These are phyloP conservation scores for Python bivittatus DNA, from an alignment of 2,113 vertebrate genomes.

Conservation along the genomic window DNA sequence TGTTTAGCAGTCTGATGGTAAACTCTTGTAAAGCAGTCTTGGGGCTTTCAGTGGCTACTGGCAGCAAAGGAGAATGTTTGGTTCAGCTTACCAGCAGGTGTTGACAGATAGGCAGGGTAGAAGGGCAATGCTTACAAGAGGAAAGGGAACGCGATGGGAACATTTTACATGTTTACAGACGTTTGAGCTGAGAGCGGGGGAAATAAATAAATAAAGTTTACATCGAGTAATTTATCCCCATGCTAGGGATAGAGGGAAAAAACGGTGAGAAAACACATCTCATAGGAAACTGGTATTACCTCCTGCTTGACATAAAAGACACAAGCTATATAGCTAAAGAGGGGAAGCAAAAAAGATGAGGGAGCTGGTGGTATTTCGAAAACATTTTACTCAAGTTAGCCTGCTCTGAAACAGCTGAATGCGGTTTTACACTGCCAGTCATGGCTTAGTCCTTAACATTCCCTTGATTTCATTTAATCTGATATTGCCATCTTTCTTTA, in stretches of 20 bases:
- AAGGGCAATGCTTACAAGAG: slow-evolving; percentile 11
- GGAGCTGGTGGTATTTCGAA: neutral
- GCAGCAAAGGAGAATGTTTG: neutral
- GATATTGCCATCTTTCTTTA: no score
- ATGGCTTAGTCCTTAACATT: neutral
- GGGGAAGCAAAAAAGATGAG: no score
- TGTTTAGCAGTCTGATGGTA: slow-evolving; percentile 21
- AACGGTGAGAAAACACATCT: neutral
- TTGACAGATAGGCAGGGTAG: neutral
- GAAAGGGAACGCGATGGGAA: neutral
- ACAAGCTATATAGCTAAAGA: neutral
- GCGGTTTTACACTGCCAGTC: neutral
- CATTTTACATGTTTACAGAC: slow-evolving; percentile 16
- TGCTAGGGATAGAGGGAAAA: neutral
- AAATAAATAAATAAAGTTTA: neutral
- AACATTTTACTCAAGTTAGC: neutral
- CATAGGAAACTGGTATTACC: neutral
- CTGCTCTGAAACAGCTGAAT: neutral
- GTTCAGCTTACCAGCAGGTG: slow-evolving; percentile 29
- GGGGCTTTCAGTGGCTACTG: neutral
- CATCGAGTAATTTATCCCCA: neutral
- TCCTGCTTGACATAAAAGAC: neutral
- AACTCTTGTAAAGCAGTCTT: slow-evolving; percentile 7
- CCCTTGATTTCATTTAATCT: no score
- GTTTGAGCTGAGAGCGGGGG: neutral